These are phyloP conservation scores for Hyla sarda DNA, from an alignment of 2,113 vertebrate species.

Conservation along the genomic window DNA sequence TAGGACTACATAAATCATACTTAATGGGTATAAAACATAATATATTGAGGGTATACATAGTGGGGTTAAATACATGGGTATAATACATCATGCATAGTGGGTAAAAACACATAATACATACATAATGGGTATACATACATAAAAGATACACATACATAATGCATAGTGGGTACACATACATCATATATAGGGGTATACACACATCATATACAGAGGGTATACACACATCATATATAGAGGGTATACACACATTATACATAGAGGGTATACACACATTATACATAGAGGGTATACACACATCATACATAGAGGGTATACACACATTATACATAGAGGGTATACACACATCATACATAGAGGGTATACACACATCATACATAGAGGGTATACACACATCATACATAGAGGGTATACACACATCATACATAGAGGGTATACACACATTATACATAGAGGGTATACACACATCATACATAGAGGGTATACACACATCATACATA, in stretches of 20 bases:
- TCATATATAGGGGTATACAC: background rate
- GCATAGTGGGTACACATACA: background rate
- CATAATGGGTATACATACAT: background rate
- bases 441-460: too few relatives aligned
- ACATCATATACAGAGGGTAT: too few relatives aligned
- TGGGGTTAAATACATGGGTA: too few relatives aligned
- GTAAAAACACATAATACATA: background rate
- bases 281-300: too few relatives aligned
- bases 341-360: background rate
- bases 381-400: background rate
- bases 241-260: background rate
- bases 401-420: background rate
- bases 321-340: too few relatives aligned
- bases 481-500: too few relatives aligned
- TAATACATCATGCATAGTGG: too few relatives aligned
- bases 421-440: too few relatives aligned
- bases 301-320: too few relatives aligned
- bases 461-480: too few relatives aligned
- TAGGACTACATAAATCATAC: background rate
- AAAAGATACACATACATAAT: background rate
- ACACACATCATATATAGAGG: background rate
- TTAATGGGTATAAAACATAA: background rate
- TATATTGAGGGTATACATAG: too few relatives aligned
- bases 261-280: background rate
- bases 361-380: background rate